Conservation (phyloP, 2,888 invertebrate species). For the Drosophila kanekoi region DNA sequence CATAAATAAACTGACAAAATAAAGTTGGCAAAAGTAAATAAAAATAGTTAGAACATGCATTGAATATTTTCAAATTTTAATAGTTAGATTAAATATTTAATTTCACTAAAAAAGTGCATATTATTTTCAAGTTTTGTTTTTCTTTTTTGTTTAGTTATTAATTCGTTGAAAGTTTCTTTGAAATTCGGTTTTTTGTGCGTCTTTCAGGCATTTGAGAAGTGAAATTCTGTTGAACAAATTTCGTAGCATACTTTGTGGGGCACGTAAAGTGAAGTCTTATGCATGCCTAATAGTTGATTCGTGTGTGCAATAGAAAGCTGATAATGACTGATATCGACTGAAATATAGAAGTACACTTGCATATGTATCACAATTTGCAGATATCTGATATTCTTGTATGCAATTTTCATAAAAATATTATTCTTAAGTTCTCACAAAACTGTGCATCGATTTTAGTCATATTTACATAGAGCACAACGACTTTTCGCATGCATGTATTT, state of each 20-base stretch:
- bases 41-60: not conserved
- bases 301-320: not conserved
- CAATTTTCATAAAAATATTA: not conserved
- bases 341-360: not conserved
- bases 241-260: slow-evolving; percentile 25
- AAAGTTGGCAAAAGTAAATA: slow-evolving; percentile 23
- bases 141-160: not conserved
- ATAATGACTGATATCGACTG: too few species aligned
- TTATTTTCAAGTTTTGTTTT: too few species aligned
- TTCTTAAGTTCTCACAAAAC: not conserved
- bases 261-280: not conserved
- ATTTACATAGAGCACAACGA: slow-evolving; percentile 50
- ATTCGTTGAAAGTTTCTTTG: not conserved
- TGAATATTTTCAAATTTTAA: not conserved
- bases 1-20: slow-evolving; percentile 19
- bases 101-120: too few species aligned
- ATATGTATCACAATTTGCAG: not conserved
- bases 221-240: slow-evolving; percentile 18
- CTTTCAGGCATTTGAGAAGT: slow-evolving; percentile 12
- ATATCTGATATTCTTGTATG: not conserved
- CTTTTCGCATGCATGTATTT: slow-evolving; percentile 54
- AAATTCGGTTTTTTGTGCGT: not conserved
- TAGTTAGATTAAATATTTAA: not conserved
- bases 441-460: slow-evolving; percentile 67
- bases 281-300: not conserved